Evolutionary conservation across 2,797 vertebrate genomes (phyloP).

Genomic region (Acipenser ruthenus): DNA sequence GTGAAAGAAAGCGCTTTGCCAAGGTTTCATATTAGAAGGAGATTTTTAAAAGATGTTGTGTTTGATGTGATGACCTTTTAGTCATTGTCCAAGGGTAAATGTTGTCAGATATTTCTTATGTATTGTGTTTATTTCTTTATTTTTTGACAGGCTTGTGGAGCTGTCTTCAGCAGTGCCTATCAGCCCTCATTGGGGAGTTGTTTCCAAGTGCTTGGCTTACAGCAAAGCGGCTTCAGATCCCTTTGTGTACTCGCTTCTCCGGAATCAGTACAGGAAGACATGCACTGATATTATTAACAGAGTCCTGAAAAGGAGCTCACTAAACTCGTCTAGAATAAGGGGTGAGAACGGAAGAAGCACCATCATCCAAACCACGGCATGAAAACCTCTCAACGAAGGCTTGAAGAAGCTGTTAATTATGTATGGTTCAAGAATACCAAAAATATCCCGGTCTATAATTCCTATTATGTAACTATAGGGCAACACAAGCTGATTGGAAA

Average conservation of each 20-base stretch:
- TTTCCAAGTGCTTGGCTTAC: slow-evolving; percentile 91
- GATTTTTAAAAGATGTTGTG: too few species aligned
- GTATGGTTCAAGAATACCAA: neutral
- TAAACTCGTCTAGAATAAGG: slow-evolving; percentile 64
- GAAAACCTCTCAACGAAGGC: slow-evolving; percentile 28
- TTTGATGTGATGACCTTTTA: too few species aligned
- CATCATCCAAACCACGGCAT: slow-evolving; percentile 57
- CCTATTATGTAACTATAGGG: too few species aligned
- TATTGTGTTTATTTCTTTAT: slow-evolving; percentile 17
- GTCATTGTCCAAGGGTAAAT: too few species aligned
- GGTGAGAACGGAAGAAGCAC: slow-evolving; percentile 52
- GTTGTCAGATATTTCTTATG: too few species aligned
- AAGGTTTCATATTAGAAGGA: too few species aligned
- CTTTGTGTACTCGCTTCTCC: slow-evolving; percentile 89
- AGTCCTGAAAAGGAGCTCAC: slow-evolving; percentile 71
- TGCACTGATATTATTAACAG: slow-evolving; percentile 79
- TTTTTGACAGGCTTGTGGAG: slow-evolving; percentile 76
- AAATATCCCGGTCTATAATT: neutral
- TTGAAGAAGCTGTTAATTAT: neutral
- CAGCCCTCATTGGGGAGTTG: slow-evolving; percentile 80
- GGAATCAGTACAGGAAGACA: slow-evolving; percentile 86
- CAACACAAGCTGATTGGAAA: too few species aligned
- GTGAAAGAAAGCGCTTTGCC: too few species aligned
- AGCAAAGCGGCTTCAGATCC: slow-evolving; percentile 92
- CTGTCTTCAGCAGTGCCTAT: slow-evolving; percentile 69